Evolutionary conservation across 2,113 vertebrate genomes (phyloP).

Genomic region (Lamprologus callipterus): DNA sequence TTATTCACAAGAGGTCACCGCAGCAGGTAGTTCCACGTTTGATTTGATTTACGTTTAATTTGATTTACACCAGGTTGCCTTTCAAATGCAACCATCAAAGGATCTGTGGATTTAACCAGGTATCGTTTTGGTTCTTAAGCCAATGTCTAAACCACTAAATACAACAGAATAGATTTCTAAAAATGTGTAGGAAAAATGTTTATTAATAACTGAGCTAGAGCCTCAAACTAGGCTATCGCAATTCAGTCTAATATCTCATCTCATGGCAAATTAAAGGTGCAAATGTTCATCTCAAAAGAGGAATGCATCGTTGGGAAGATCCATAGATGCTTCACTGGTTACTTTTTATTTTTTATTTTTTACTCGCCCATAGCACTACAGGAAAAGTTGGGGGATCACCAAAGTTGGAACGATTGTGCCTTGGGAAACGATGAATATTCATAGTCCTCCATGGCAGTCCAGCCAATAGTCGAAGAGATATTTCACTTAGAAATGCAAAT

Average conservation of each 20-base stretch:
- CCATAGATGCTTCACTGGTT: background rate
- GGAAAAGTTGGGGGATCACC: background rate
- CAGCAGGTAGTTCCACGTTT: background rate
- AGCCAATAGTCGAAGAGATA: background rate
- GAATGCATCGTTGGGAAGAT: background rate
- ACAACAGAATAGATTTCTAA: background rate
- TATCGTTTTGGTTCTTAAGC: background rate
- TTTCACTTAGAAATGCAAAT: background rate
- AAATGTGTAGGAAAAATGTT: background rate
- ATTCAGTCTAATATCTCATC: background rate
- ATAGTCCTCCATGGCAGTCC: background rate
- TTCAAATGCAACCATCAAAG: background rate
- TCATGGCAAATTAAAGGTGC: background rate
- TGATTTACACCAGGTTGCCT: background rate
- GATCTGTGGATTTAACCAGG: background rate
- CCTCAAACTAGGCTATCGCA: background rate
- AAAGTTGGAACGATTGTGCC: background rate
- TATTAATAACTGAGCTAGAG: background rate
- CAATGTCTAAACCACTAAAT: background rate
- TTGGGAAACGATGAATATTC: background rate
- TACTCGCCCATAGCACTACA: background rate
- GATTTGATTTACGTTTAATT: background rate
- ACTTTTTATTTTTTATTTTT: background rate
- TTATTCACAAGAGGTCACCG: background rate
- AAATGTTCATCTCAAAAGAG: background rate